These are phyloP conservation scores for Omphaloscelis lunosa DNA, from an alignment of 2,888 invertebrate species.

Conservation along the genomic window DNA sequence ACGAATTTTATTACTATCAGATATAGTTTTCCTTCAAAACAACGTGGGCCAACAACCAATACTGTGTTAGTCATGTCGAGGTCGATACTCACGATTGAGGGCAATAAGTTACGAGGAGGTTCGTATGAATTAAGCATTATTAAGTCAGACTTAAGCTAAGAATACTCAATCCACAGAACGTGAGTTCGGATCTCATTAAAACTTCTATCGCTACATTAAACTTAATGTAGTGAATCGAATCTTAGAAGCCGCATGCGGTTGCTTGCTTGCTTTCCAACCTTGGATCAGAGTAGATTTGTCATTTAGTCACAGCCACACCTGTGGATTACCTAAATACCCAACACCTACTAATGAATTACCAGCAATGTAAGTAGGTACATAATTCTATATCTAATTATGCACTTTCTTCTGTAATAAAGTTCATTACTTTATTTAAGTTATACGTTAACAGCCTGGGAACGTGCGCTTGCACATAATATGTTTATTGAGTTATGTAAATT, in stretches of 20 bases:
- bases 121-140: slow-evolving; percentile 39
- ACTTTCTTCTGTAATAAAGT: slow-evolving; percentile 19
- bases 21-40: slow-evolving; percentile 20
- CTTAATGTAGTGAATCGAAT: slow-evolving; percentile 59
- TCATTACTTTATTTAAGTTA: slow-evolving; percentile 24
- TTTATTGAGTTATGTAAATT: slow-evolving; percentile 30
- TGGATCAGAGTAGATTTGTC: slow-evolving; percentile 15
- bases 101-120: slow-evolving; percentile 44
- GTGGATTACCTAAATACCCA: slow-evolving; percentile 8
- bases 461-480: slow-evolving; percentile 35
- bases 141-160: slow-evolving; percentile 30
- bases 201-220: slow-evolving; percentile 55
- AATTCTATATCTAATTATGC: not conserved
- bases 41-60: not conserved
- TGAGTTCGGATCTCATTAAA: slow-evolving; percentile 59
- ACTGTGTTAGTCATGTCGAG: slow-evolving; percentile 18
- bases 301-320: slow-evolving; percentile 25
- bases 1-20: slow-evolving; percentile 23
- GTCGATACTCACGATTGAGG: slow-evolving; percentile 49
- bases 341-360: not conserved
- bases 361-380: not conserved
- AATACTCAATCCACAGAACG: slow-evolving; percentile 55
- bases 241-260: slow-evolving; percentile 19
- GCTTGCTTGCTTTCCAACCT: slow-evolving; percentile 38
- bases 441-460: not conserved